Base-by-base conservation (phyloP, 1,140 invertebrate species). In the Neodiprion pinetum region DNA sequence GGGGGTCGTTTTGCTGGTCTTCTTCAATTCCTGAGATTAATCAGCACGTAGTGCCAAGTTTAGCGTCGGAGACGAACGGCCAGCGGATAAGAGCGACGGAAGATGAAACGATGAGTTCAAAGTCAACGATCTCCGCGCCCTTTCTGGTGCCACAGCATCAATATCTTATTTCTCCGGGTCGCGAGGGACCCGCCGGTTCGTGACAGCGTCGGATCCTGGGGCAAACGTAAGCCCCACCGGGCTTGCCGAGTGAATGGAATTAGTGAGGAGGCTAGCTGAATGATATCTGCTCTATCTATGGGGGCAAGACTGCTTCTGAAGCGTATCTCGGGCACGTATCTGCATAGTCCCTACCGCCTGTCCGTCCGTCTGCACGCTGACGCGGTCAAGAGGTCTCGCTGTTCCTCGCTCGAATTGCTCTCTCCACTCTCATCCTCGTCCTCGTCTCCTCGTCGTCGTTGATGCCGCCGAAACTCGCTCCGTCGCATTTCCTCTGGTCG, bases 191-290 rank as follows among this genome's bases (percentile, higher is more conserved):
- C 17, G 71, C 72, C 75, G 75, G 48, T 67, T 65, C 70, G 48
- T 61, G 71, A 28, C 53, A 71, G 71, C 49, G 69, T 21, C 53
- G 79, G 72, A 71, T 77, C 50, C 76, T 70, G 73, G 72, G 67
- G 67, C 72, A 75, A 73, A 40, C 28, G 78, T 72, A 67, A 73
- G 75, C 66, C 74, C 71, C 77, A 80, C 74, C 77, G 74, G 49
- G 21, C 53, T 78, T 78, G 76, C 74, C 78, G 85, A 86, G 87
- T 88, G 86, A 89, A 89, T 88, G 86, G 88, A 88, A 89, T 88
- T 89, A 89, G 88, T 85, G 85, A 88, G 85, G 84, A 89, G 85
- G 83, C 87, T 84, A 85, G 82, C 80, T 88, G 86, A 89, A 89
- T 88, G 87, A 88, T 89, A 88, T 89, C 88, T 82, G 83, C 77